Percentiles rank a stretch among this genome's conserved stretches.
These are phyloP conservation scores for Struthidea cinerea DNA, from an alignment of 2,113 vertebrate species.

Conservation along the genomic window DNA sequence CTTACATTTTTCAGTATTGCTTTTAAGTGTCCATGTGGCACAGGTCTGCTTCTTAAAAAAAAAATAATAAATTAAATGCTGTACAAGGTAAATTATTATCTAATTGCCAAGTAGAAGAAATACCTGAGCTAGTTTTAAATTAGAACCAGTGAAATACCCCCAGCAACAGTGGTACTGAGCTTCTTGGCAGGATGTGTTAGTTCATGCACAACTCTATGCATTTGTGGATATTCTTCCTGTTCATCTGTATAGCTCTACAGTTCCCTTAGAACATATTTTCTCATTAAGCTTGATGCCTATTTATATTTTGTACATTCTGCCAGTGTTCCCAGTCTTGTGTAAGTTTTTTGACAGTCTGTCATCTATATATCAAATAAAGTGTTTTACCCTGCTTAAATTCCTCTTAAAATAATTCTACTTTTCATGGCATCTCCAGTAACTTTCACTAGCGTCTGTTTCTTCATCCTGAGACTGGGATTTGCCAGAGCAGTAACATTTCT, in stretches of 20 bases:
- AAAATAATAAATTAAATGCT: background rate
- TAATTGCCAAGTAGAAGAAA: background rate
- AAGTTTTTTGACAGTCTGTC: background rate
- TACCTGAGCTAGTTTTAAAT: background rate
- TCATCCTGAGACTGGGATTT: background rate
- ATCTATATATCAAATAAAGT: background rate
- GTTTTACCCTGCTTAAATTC: background rate
- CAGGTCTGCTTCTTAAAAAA: background rate
- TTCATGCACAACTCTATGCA: background rate
- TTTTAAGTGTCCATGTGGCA: background rate
- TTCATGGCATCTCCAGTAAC: background rate
- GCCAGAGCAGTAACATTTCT: background rate
- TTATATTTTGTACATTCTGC: background rate
- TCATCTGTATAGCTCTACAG: background rate
- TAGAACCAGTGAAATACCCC: background rate
- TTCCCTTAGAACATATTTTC: background rate
- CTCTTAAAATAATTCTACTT: background rate
- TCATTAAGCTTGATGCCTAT: background rate
- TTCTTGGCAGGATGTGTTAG: background rate
- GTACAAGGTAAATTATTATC: background rate
- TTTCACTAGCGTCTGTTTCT: background rate
- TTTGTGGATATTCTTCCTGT: background rate
- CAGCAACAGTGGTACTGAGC: background rate
- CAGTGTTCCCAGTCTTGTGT: background rate
- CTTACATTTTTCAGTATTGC: background rate